Evolutionary conservation across 2,113 vertebrate genomes (phyloP), one percentile per base, ranked within the genome.

Genomic region (Machaerirhynchus nigripectus): DNA sequence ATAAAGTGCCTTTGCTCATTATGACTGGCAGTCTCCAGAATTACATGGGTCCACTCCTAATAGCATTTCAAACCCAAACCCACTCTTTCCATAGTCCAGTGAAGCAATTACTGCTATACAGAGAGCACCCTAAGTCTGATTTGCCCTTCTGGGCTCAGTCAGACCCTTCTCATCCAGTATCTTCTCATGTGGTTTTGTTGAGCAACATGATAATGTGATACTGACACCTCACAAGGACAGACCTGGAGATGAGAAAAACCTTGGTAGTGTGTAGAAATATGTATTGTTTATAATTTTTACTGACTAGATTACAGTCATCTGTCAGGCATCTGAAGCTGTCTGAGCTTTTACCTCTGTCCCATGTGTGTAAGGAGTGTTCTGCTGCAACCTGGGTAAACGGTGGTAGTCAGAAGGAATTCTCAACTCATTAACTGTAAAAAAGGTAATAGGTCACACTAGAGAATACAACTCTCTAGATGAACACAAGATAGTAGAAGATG

Each of bases 161-260:
- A 7, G 46, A 37, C 13, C 21, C 31, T 63, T 84, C 52, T 33
- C 21, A 55, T 53, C 20, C 14, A 60, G 0, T 8, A 28, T 42
- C 9, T 31, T 50, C 1, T 2, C n/a, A 14, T 6, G 3, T 49
- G 24, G 11, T 52, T 70, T 67, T 77, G 26, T 44, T 67, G 39
- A 77, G 47, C 24, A 69, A 23, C 0, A 0, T 39, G 31, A 14
- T 46, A 73, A 50, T 0, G 2, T 31, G 33, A 33, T 39, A 42
- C 33, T 84, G 12, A 37, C 2, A 4, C 15, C 23, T 57, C 44
- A 59, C 39, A 78, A 80, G 33, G n/a, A 28, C 18, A 53, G 19
- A 57, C n/a, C 31, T 28, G 6, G 42, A 47, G 42, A 77, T 23
- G n/a, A 68, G n/a, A 71, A 44, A 61, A 71, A 24, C 18, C 24